phyloP scores from a whole-genome alignment of 2,797 vertebrate species.

The Fistularia tabacaria region DNA sequence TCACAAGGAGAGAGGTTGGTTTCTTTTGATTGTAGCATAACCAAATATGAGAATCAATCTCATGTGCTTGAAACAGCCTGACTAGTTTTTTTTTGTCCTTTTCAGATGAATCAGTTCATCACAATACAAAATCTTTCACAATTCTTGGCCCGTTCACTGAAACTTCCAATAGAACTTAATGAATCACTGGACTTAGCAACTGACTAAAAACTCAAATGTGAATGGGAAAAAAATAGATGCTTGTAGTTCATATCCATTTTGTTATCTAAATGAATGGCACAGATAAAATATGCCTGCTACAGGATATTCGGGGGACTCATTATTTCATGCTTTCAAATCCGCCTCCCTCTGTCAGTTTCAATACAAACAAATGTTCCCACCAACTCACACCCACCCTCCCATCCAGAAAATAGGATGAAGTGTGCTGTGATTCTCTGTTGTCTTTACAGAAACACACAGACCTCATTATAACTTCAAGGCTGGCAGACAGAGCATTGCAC shows the following conservation, averaged over 20 bases:
- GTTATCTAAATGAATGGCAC: constrained; percentile 66
- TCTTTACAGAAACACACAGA: constrained; percentile 68
- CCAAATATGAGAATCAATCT: constrained; percentile 41
- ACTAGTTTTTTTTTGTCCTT: constrained; percentile 31
- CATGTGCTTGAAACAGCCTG: constrained; percentile 22
- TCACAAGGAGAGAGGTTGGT: constrained; percentile 38
- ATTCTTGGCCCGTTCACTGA: background rate
- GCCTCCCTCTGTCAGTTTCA: constrained; percentile 68
- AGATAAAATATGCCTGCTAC: constrained; percentile 66
- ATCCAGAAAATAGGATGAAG: constrained; percentile 68
- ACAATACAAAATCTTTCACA: too few species aligned
- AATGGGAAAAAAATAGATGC: constrained; percentile 35
- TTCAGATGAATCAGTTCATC: constrained; percentile 39
- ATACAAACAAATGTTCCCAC: constrained; percentile 64
- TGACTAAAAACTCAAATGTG: constrained; percentile 26
- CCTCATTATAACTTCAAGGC: constrained; percentile 80
- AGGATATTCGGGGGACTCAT: constrained; percentile 67
- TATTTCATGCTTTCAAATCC: constrained; percentile 65
- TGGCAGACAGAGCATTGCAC: constrained; percentile 63
- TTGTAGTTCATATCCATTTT: constrained; percentile 59
- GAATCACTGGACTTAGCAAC: background rate
- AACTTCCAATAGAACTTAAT: background rate
- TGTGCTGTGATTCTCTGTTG: constrained; percentile 62
- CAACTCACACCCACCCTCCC: constrained; percentile 36
- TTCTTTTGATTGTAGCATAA: constrained; percentile 23